Conservation (phyloP, 92 coral and sea anemone genomes). For the Porites lobata region DNA sequence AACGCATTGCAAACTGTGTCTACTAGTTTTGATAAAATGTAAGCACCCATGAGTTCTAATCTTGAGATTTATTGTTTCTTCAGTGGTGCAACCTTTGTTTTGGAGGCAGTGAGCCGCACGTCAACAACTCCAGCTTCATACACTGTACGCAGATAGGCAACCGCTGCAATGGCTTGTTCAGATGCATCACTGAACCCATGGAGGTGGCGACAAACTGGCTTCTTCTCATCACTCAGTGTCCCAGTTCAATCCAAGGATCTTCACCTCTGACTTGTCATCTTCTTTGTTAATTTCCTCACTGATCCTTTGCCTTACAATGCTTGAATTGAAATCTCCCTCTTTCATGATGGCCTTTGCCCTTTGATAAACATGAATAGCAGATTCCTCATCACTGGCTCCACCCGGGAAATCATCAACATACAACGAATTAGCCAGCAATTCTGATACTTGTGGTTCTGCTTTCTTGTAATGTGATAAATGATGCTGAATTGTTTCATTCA, state of each 20-base stretch:
- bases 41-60: slow-evolving; percentile 11
- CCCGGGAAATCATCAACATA: slow-evolving; percentile 62
- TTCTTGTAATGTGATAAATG: no score
- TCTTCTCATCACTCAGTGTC: not conserved
- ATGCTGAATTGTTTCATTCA: no score
- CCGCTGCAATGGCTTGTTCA: not conserved
- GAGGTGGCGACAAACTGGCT: slow-evolving; percentile 2
- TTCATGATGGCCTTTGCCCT: not conserved
- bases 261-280: no score
- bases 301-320: no score
- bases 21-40: slow-evolving; percentile 44
- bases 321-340: slow-evolving; percentile 37
- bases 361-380: no score
- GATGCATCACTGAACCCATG: slow-evolving; percentile 25
- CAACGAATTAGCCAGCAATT: slow-evolving; percentile 27
- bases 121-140: not conserved
- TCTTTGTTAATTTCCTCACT: no score
- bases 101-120: not conserved
- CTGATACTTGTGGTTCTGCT: slow-evolving; percentile 12
- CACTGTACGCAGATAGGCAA: slow-evolving; percentile 4
- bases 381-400: slow-evolving; percentile 20
- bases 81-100: no score
- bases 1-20: not conserved
- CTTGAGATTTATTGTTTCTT: no score
- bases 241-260: no score